Base-by-base conservation (phyloP, 2,888 invertebrate genomes). In the Nebria brevicollis region DNA sequence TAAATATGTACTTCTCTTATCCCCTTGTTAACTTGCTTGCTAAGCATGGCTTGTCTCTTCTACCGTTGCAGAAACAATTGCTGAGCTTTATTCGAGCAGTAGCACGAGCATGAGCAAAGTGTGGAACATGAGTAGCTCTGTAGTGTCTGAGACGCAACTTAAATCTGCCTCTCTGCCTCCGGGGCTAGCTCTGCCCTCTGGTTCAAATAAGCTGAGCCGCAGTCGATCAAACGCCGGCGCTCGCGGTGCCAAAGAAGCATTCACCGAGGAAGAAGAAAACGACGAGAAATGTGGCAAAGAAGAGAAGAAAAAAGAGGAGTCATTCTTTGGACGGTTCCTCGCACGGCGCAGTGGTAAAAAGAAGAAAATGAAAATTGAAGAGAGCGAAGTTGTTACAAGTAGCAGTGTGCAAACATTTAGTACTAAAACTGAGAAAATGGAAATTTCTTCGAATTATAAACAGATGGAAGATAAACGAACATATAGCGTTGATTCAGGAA, bases 301-400 rank as follows among this genome's bases (percentile, higher is more conserved):
- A 8, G 85, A 85, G 54, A 86, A 86, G 83, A 91, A 93, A 88
- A 90, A 92, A 87, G 91, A 93, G 86, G 89, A 92, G 86, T 90
- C 91, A 83, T 92, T 93, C 87, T 93, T 95, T 86, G 93, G 93
- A 81, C 91, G 94, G 83, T 88, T 95, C 77, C 90, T 94, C 70
- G 90, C 94, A 66, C 91, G 94, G 84, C 93, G 93, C 85, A 94
- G 94, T 79, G 94, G 93, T 43, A 94, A 94, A 86, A 94, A 94
- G 87, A 93, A 93, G 82, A 92, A 94, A 84, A 90, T 92, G 82
- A 81, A 81, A 66, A 72, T 72, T 1, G 81, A 81, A 66, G 81
- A 81, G 20, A 41, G n/a, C 65, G 78, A 73, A 26, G 64, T 54
- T 75, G 25, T 34, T 25, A 70, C 25, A 25, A 73, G n/a, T 2